These are phyloP conservation scores for Amiota minor DNA, from an alignment of 2,888 invertebrate species.

Conservation along the genomic window DNA sequence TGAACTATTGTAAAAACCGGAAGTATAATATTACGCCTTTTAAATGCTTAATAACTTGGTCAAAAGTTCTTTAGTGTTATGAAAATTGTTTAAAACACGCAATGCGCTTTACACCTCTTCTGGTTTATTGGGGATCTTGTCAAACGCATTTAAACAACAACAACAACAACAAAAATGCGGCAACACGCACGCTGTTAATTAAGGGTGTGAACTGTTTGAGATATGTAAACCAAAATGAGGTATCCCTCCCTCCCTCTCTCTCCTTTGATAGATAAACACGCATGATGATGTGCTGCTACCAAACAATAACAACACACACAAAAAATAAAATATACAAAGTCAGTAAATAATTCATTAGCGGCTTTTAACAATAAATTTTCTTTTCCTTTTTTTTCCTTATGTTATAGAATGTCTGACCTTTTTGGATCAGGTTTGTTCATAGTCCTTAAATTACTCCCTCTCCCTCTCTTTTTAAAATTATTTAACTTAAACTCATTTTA, in stretches of 20 bases:
- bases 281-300: slow-evolving; percentile 4
- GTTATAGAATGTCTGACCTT: too few relatives aligned
- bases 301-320: slow-evolving; percentile 1
- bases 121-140: not conserved
- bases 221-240: slow-evolving; percentile 50
- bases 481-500: too few relatives aligned
- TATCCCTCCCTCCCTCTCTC: not conserved
- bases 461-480: too few relatives aligned
- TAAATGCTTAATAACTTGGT: slow-evolving; percentile 58
- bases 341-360: slow-evolving; percentile 69
- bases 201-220: slow-evolving; percentile 71
- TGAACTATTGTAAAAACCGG: too few relatives aligned
- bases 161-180: slow-evolving; percentile 39
- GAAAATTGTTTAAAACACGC: slow-evolving; percentile 46
- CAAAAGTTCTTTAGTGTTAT: slow-evolving; percentile 21
- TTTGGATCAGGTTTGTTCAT: too few relatives aligned
- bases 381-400: slow-evolving; percentile 27
- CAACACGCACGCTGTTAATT: slow-evolving; percentile 65
- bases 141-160: not conserved
- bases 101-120: slow-evolving; percentile 41
- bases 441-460: too few relatives aligned
- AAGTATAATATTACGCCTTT: slow-evolving; percentile 40
- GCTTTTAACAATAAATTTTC: slow-evolving; percentile 65
- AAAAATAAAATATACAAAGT: slow-evolving; percentile 51
- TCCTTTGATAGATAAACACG: slow-evolving; percentile 33